Base-by-base conservation (phyloP, 2,113 vertebrate genomes). In the Cebidichthys violaceus region DNA sequence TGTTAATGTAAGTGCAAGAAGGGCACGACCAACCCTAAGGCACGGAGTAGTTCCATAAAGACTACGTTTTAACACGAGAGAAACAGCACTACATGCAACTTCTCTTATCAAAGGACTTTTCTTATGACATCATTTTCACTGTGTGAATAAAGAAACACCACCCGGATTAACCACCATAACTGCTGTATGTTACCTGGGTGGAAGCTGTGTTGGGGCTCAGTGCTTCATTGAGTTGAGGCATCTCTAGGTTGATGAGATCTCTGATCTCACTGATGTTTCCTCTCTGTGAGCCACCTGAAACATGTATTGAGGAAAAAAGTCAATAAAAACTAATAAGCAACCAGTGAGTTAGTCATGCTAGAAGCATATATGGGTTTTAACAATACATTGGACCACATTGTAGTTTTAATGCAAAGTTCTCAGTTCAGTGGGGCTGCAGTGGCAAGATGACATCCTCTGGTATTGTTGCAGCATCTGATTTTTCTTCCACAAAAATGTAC, bases 1-100 rank as follows among this genome's bases (percentile, higher is more conserved):
- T 95, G 82, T 99, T 99, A 86, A 99, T 96, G 92, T 96, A 99
- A 0, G 98, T 99, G 75, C 97, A 98, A 8, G 96, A 96, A 0
- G 96, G 95, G 6, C 97, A 99, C 0, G 98, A 61, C 96, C 97
- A 99, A 75, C 97, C 96, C 59, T 84, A 9, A 69, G 60, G 55
- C 8, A 69, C 15, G 45, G 33, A 69, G 43, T 4, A 31, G 39
- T 4, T 9, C 0, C 4, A 31, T 15, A 35, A 43, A 47, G 43
- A 50, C 27, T 57, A 67, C 4, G 3, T 13, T 68, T 62, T 13
- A 35, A 9, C 1, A 18, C 11, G 24, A 33, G 17, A 66, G 24
- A 27, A 77, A 68, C 68, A 50, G 24, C 70, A 50, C 77, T 61
- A 14, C 33, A 62, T 54, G 20, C 13, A 39, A 15, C 1, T n/a